Evolutionary conservation across 2,888 invertebrate species (phyloP), one percentile per base, ranked within the genome.

Genomic region (Furcula furcula): DNA sequence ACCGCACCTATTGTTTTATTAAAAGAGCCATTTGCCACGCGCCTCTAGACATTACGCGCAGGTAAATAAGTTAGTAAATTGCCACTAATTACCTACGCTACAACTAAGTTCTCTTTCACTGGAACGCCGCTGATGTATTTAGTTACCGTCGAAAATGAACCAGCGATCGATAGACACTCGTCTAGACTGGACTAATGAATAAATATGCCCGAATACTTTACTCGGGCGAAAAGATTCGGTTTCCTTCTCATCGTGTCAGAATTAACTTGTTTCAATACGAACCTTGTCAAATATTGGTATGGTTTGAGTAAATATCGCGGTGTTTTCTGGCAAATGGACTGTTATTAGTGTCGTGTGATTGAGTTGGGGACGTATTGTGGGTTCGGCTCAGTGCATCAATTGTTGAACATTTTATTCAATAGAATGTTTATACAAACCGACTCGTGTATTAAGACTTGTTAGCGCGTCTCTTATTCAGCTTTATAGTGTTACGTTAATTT

Each of bases 51-150:
- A 72, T 76, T 68, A 79, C 65, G 67, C 64, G 62, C 67, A 72
- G 69, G 73, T 75, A 77, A 80, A 80, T 78, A 80, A 78, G 80
- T 66, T 63, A 44, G 64, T 66, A 67, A 71, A 74, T 63, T 76
- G 69, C 66, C 58, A 63, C 73, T 76, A 76, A 80, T 81, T 76
- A 77, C 62, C 55, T 53, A 65, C n/a, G n/a, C 59, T 67, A 67
- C 64, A 65, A 70, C 55, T 65, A 57, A 65, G 70, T 69, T 71
- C 70, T 70, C 61, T 68, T 69, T 67, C 64, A 60, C 62, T 64
- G 44, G 46, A 65, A 63, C 48, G 58, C 49, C 53, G 50, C 57
- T 65, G 59, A 66, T 61, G 59, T 65, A 61, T 69, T 69, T 52
- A 51, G 43, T 59, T 55, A 39, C 27, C 33, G 55, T 51, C 56